These are phyloP conservation scores for Clivina fossor DNA, from an alignment of 2,888 invertebrate species.

Conservation along the genomic window DNA sequence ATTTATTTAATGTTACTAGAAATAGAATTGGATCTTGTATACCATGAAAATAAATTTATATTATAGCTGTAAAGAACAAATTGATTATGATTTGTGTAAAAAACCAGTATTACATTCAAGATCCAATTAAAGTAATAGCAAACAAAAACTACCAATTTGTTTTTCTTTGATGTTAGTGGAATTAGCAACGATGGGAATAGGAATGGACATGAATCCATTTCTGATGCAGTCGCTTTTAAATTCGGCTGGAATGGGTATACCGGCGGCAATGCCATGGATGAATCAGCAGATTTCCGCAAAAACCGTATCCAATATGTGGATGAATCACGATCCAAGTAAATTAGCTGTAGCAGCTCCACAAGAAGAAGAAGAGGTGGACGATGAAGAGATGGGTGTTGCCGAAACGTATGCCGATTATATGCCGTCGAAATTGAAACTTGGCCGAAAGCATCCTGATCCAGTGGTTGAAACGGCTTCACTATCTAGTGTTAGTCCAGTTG, in stretches of 20 bases:
- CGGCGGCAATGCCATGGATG: conserved; percentile 48
- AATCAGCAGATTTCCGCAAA: conserved; percentile 54
- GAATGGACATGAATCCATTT: conserved; percentile 50
- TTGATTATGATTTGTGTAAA: too few relatives aligned
- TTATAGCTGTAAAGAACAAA: too few relatives aligned
- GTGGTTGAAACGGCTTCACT: conserved; percentile 98
- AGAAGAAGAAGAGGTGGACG: conserved; percentile 67
- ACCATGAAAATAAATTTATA: too few relatives aligned
- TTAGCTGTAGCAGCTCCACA: conserved; percentile 29
- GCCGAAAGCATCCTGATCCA: conserved; percentile 95
- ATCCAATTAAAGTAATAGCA: too few relatives aligned
- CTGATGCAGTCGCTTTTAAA: conserved; percentile 49
- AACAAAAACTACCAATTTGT: too few relatives aligned
- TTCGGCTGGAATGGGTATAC: conserved; percentile 43
- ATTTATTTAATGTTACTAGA: conserved; percentile 38
- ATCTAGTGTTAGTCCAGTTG: conserved; percentile 92
- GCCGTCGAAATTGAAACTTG: conserved; percentile 93
- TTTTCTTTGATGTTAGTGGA: conserved; percentile 58
- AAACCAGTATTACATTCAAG: too few relatives aligned
- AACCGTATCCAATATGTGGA: conserved; percentile 63
- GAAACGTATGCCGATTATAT: conserved; percentile 99
- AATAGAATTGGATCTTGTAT: too few relatives aligned
- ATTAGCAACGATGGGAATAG: conserved; percentile 61
- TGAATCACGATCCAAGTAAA: conserved; percentile 51
- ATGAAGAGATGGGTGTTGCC: conserved; percentile 96